Conservation (phyloP, 2,888 invertebrate genomes). For the Melolontha melolontha region DNA sequence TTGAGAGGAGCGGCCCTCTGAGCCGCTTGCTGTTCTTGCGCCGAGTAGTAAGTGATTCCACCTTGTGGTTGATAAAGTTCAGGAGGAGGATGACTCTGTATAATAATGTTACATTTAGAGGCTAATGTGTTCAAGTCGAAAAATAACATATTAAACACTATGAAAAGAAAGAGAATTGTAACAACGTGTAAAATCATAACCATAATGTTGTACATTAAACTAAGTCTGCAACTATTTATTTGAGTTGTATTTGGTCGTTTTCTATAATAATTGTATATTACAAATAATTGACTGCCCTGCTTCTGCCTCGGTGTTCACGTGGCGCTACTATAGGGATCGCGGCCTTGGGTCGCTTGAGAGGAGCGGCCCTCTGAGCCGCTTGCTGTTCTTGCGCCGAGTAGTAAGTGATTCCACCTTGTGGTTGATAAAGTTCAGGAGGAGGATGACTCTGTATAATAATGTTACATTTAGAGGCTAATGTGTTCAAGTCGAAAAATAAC, state of each 20-base stretch:
- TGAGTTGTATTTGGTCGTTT: too few relatives aligned
- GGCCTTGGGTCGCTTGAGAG: slow-evolving; percentile 79
- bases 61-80: slow-evolving; percentile 75
- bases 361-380: slow-evolving; percentile 66
- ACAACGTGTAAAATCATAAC: too few relatives aligned
- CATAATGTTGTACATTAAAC: too few relatives aligned
- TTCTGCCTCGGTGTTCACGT: slow-evolving; percentile 60
- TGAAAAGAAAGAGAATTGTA: too few relatives aligned
- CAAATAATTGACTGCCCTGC: slow-evolving; percentile 42
- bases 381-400: slow-evolving; percentile 80
- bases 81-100: slow-evolving; percentile 66
- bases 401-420: slow-evolving; percentile 83
- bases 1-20: slow-evolving; percentile 67
- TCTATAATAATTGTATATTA: slow-evolving; percentile 38
- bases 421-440: slow-evolving; percentile 72
- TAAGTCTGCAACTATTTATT: too few relatives aligned
- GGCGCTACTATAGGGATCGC: slow-evolving; percentile 87
- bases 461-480: too few relatives aligned
- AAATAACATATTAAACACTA: too few relatives aligned
- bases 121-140: too few relatives aligned
- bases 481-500: too few relatives aligned
- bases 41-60: slow-evolving; percentile 87
- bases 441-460: slow-evolving; percentile 62
- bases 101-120: too few relatives aligned
- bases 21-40: slow-evolving; percentile 73